Conservation (phyloP, 2,888 invertebrate genomes). For the Mechanitis mazaeus region DNA sequence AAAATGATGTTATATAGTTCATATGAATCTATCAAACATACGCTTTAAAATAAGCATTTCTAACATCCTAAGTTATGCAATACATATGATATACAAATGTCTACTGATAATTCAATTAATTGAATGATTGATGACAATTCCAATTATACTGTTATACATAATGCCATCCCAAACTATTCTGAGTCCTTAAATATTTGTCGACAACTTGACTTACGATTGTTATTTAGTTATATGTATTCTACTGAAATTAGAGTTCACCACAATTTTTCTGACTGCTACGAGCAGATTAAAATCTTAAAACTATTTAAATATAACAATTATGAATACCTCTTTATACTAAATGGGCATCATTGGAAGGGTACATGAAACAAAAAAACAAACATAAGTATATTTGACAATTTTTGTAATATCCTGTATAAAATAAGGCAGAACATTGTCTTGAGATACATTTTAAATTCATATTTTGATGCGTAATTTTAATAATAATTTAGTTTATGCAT, state of each 20-base stretch:
- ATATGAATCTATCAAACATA: no score
- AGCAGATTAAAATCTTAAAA: constrained; percentile 31
- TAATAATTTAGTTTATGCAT: no score
- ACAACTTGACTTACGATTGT: constrained; percentile 11
- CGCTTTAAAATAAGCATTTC: no score
- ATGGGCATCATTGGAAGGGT: constrained; percentile 59
- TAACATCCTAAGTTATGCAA: neutral
- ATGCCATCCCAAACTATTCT: constrained; percentile 40
- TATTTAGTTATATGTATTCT: neutral
- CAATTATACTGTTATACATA: constrained; percentile 36
- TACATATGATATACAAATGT: constrained; percentile 1
- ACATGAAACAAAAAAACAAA: constrained; percentile 66
- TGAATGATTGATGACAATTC: constrained; percentile 38
- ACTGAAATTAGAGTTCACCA: neutral
- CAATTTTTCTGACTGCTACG: constrained; percentile 3
- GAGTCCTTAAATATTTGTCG: constrained; percentile 32
- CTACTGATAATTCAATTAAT: constrained; percentile 21
- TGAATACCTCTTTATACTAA: constrained; percentile 66
- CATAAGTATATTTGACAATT: constrained; percentile 27
- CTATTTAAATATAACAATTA: constrained; percentile 8
- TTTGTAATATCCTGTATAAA: constrained; percentile 8
- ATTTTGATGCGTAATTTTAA: no score
- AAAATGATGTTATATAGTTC: no score
- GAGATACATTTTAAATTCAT: no score
- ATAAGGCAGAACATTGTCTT: neutral